Base-by-base conservation (phyloP, 2,888 invertebrate genomes). In the Mamestra brassicae region DNA sequence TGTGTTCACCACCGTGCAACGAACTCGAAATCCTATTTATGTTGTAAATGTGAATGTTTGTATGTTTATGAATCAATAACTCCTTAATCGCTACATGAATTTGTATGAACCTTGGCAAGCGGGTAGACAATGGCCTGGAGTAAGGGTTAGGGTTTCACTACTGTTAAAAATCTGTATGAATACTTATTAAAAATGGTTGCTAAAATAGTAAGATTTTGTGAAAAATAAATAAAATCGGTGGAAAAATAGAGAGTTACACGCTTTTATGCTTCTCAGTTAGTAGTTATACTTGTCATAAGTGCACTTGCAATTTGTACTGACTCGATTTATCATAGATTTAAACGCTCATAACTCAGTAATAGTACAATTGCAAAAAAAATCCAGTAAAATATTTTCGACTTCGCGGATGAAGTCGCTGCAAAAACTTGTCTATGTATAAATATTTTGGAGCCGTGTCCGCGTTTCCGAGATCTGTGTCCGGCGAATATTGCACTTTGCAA, bases 401-500 rank as follows among this genome's bases (percentile, higher is more conserved):
- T n/a, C 13, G 2, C 17, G 4, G n/a, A 13, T 2, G 0, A 26
- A 62, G 13, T 7, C 11, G 26, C 13, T 13, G 7, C 26, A 62
- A 26, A 45, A 62, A 11, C 45, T 26, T 45, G 26, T 45, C n/a
- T 36, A 72, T 60, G 60, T 73, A 69, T 79, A 60, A 83, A 85
- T 81, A 76, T 82, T 83, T 72, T 50, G 58, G 71, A 58, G 74
- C 76, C 86, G 63, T 76, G 81, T 87, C 88, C 83, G 77, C 71
- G 74, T 78, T 83, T 88, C 71, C 57, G 66, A 76, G 74, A 77
- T 87, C 86, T 62, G 64, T 71, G 87, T 85, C 78, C 82, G 68
- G 79, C 84, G 87, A 90, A 91, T 90, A 90, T 91, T 92, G 90
- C 89, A 90, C 88, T 91, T 85, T 80, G 85, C 89, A 88, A 85